Evolutionary conservation across 2,113 vertebrate species (phyloP).

Genomic region (Pagrus major): DNA sequence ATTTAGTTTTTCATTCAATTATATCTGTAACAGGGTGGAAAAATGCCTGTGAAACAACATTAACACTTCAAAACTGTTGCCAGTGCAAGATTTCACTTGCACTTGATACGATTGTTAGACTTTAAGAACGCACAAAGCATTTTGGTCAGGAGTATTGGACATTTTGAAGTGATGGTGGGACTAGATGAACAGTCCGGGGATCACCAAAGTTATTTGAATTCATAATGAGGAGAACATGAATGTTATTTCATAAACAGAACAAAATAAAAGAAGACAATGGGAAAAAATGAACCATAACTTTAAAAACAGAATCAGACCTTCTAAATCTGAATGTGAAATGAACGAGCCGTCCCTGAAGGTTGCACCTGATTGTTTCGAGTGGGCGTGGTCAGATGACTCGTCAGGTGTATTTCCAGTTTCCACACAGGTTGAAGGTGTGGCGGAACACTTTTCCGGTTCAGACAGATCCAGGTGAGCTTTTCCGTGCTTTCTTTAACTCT

Average conservation of each 20-base stretch:
- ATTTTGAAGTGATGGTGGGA: too few relatives aligned
- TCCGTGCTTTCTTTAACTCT: neutral
- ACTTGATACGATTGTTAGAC: too few relatives aligned
- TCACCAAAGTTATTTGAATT: neutral
- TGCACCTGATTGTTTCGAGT: neutral
- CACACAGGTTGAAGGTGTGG: slow-evolving; percentile 16
- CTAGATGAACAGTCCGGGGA: too few relatives aligned
- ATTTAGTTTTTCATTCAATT: neutral
- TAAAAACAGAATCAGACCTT: neutral
- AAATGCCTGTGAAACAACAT: too few relatives aligned
- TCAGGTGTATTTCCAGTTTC: neutral
- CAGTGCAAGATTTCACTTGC: too few relatives aligned
- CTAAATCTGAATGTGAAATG: neutral
- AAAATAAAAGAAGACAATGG: too few relatives aligned
- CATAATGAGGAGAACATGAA: neutral
- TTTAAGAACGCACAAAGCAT: too few relatives aligned
- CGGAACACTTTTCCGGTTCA: neutral
- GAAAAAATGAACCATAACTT: neutral
- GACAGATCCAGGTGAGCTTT: slow-evolving; percentile 32
- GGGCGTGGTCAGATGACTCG: slow-evolving; percentile 29
- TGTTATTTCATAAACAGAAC: neutral
- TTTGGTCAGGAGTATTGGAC: too few relatives aligned
- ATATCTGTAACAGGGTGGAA: too few relatives aligned
- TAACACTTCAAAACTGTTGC: too few relatives aligned
- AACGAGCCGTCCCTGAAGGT: slow-evolving; percentile 44